phyloP scores from a whole-genome alignment of 2,888 invertebrate species.

The Drosophila nr. perissopoda region DNA sequence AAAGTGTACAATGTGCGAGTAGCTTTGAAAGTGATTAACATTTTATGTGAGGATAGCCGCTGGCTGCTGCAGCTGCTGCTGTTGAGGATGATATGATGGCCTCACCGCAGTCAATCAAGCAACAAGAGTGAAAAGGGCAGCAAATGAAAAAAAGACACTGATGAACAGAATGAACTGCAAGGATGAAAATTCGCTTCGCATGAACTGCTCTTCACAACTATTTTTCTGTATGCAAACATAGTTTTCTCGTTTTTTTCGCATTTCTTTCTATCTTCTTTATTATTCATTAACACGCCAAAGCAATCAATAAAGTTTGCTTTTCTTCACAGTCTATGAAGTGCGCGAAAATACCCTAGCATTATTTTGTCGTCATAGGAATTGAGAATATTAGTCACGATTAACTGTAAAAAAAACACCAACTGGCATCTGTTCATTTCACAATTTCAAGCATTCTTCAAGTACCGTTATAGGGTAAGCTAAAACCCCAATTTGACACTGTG shows the following conservation, averaged over 20 bases:
- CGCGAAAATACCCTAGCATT: conserved; percentile 19
- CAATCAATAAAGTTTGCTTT: conserved; percentile 28
- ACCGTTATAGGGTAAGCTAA: conserved; percentile 16
- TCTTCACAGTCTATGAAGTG: neutral
- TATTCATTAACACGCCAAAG: conserved; percentile 23
- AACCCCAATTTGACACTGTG: conserved; percentile 47
- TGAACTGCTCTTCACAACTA: conserved; percentile 4
- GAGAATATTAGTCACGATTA: neutral
- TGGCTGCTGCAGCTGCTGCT: conserved; percentile 16
- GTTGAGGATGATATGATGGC: conserved; percentile 28
- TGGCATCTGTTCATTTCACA: conserved; percentile 11
- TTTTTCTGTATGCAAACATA: conserved; percentile 20
- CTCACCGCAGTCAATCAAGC: conserved; percentile 62
- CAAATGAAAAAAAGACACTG: neutral
- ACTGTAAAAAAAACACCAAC: conserved; percentile 11
- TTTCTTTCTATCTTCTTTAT: conserved; percentile 2
- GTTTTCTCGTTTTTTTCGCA: conserved; percentile 18
- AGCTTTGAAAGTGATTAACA: conserved; percentile 74
- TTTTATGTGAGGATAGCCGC: conserved; percentile 46
- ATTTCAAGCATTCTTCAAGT: neutral
- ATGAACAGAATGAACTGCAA: conserved; percentile 17
- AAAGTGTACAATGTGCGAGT: conserved; percentile 50
- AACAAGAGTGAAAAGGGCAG: conserved; percentile 17
- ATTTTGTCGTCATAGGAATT: neutral
- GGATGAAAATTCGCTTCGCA: conserved; percentile 12